Evolutionary conservation across 1,140 invertebrate species (phyloP), one percentile per base, ranked within the genome.

Genomic region (Cherax destructor): DNA sequence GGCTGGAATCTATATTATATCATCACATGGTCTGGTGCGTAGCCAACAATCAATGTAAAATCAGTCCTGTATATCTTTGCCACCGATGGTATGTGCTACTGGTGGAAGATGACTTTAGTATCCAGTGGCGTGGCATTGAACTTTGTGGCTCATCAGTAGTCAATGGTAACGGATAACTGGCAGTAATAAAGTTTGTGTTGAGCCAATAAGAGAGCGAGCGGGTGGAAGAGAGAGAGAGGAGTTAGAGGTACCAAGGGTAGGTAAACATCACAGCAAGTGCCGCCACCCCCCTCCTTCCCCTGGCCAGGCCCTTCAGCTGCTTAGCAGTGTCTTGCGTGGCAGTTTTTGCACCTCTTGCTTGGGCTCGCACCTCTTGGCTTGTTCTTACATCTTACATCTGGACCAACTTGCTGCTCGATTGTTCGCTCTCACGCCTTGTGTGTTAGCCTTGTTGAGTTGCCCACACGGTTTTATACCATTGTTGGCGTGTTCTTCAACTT

Each of bases 251-350:
- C 69, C 2, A 24, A 74, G 69, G 69, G 69, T 9, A 74, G 69
- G 69, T 74, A 30, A 74, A 74, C 69, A 74, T 65, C 61, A 52
- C 81, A 83, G 81, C 81, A 83, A 59, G 81, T 83, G 81, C 81
- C 81, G 30, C 69, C 69, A 10, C 30, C 80, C 80, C 30, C 56
- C 30, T 0, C 61, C 13, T 13, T 13, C 52, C 52, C 5, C 16
- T 21, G 59, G 16, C 59, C 59, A 65, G 59, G 56, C 56, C 21
- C 69, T 30, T 74, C 69, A 24, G 11, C 69, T 30, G n/a, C 59
- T 69, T 59, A 47, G 59, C 80, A 61, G 5, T 11, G 24, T 21
- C 30, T 47, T 47, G 59, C n/a, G 30, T 41, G 81, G 81, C 30
- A 83, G 81, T 83, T 83, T 83, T 56, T 83, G 59, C 47, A 83